Percentiles rank a stretch among this genome's conserved stretches.
Evolutionary conservation across 2,888 invertebrate species (phyloP).

Genomic region (Bedellia somnulentella): DNA sequence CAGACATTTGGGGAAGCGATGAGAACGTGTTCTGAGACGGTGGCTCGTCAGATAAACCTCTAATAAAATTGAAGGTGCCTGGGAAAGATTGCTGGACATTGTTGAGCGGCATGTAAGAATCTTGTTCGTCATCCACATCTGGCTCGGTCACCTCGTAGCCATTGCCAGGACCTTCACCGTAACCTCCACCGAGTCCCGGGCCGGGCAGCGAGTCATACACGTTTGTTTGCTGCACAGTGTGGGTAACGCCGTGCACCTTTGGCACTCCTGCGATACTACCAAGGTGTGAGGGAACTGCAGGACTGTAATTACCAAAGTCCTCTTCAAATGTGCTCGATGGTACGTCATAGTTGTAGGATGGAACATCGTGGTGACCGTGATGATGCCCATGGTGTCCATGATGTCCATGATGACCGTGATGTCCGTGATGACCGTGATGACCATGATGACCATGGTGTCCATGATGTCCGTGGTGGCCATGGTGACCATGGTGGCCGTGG

Average conservation of each 20-base stretch:
- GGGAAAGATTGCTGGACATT: slow-evolving; percentile 31
- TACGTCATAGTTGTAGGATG: slow-evolving; percentile 18
- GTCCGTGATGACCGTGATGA: slow-evolving; percentile 14
- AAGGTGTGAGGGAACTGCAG: slow-evolving; percentile 22
- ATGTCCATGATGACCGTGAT: slow-evolving; percentile 19
- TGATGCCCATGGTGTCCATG: slow-evolving; percentile 21
- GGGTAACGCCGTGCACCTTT: slow-evolving; percentile 24
- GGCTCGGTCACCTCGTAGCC: slow-evolving; percentile 50
- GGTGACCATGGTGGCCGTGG: slow-evolving; percentile 15
- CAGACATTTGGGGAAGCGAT: no score
- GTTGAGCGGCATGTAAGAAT: slow-evolving; percentile 30
- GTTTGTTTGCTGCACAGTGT: slow-evolving; percentile 46
- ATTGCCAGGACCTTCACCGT: slow-evolving; percentile 13
- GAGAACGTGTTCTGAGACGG: slow-evolving; percentile 17
- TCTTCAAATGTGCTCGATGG: slow-evolving; percentile 23
- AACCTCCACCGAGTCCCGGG: slow-evolving; percentile 17
- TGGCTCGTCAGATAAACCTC: slow-evolving; percentile 22
- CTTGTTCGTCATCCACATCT: slow-evolving; percentile 33
- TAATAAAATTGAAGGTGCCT: slow-evolving; percentile 29
- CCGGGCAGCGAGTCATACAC: slow-evolving; percentile 41
- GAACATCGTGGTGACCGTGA: slow-evolving; percentile 15
- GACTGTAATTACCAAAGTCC: slow-evolving; percentile 23
- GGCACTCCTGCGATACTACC: slow-evolving; percentile 21
- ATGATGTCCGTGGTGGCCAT: slow-evolving; percentile 15
- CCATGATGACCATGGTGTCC: slow-evolving; percentile 14